Evolutionary conservation across 2,113 vertebrate species (phyloP), one percentile per base, ranked within the genome.

Genomic region (Gorsachius goisagi): DNA sequence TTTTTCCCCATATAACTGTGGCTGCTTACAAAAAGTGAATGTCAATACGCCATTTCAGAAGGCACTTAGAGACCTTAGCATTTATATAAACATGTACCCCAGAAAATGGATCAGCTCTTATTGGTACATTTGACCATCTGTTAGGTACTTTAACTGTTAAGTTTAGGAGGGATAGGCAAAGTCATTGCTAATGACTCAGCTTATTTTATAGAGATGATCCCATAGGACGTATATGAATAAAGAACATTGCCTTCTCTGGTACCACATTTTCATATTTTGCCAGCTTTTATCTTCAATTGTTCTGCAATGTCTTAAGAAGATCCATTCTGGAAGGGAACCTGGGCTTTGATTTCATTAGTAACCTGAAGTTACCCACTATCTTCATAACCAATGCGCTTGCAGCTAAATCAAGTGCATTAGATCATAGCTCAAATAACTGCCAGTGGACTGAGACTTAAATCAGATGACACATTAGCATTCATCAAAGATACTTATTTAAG

Each of bases 401-500:
- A 69, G 45, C 73, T 84, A 87, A 82, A 91, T 59, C 56, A 85
- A 33, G 72, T 89, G 24, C 33, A 45, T 94, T 81, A 91, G 14
- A n/a, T 47, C 28, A 63, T 37, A 74, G 53, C 41, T 89, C 45
- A 68, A 60, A 60, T 26, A 87, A 44, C 26, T 74, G 52, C 18
- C 30, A 63, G n/a, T 71, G 18, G 12, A 30, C 33, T 32, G 28
- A 55, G 47, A 55, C 27, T 74, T 74, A 58, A 90, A 62, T 62
- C 20, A 81, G 37, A 56, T 15, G 64, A 33, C 1, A 2, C 5
- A 56, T 27, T 13, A 66, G 15, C 35, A 62, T 71, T 88, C 19
- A 56, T 52, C 35, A 35, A 8, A n/a, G 33, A 0, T 75, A 28
- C 67, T 52, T 55, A 5, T 59, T 82, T 52, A 75, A 56, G 53